Base-by-base conservation (phyloP, 2,113 vertebrate genomes). In the Actinemys pallida region DNA sequence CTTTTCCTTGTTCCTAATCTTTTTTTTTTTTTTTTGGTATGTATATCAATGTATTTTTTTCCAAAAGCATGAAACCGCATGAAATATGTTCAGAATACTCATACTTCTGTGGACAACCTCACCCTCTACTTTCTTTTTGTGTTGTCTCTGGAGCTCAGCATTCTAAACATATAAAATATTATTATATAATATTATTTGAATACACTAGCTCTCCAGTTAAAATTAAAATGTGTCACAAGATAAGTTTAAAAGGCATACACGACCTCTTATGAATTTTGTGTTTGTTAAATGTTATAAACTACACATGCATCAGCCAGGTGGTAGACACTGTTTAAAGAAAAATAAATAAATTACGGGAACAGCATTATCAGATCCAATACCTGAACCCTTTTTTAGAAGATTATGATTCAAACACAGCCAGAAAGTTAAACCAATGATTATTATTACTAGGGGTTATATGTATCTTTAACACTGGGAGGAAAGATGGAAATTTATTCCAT, bases 191-290 rank as follows among this genome's bases (percentile, higher is more conserved):
- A 22, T 72, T 39, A 72, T 72, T 72, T 72, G 19, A 72, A 72
- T 39, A 19, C 65, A 39, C 65, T 39, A 39, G 16, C 17, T 72
- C 19, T 81, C 83, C 96, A 95, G 91, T 95, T 96, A 93, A 93
- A 95, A 96, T 54, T 62, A 95, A 96, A 94, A 90, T 81, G 56
- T 80, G 62, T 83, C 19, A 12, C 69, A 93, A 90, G 88, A 92
- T 35, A 57, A 82, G 75, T 96, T 95, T 85, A 96, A 95, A 96
- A 90, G 31, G 62, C 62, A 65, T 65, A 65, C 81, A 84, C 24
- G 83, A n/a, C 81, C 93, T 94, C 86, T 79, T 47, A 90, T 90
- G 90, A n/a, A 90, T 94, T 92, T 65, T 65, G 0, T 62, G 42
- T 86, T 47, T 27, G 35, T 69, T 69, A n/a, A 65, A 69, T 69